Evolutionary conservation across 2,113 vertebrate species (phyloP).

Genomic region (Tringa solitaria): DNA sequence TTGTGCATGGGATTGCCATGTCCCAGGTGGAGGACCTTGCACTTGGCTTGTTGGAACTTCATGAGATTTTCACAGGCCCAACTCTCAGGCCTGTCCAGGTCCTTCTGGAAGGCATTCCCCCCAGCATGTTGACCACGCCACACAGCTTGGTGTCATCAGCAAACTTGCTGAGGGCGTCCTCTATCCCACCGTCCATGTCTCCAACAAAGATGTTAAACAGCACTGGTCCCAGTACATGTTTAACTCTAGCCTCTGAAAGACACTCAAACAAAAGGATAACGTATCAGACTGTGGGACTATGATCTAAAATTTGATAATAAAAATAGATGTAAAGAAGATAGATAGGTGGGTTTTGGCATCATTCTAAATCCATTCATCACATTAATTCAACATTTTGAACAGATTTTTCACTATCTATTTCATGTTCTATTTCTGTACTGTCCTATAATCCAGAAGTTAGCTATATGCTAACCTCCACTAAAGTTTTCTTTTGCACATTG

Average conservation of each 20-base stretch:
- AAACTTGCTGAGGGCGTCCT: too few species aligned
- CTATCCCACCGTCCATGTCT: too few species aligned
- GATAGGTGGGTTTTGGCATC: rapidly evolving
- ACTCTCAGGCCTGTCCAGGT: too few species aligned
- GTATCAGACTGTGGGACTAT: background rate
- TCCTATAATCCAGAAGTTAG: background rate
- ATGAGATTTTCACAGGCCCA: too few species aligned
- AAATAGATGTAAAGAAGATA: background rate
- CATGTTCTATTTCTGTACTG: background rate
- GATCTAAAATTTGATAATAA: background rate
- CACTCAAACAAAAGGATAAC: background rate
- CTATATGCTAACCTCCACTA: background rate
- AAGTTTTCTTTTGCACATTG: background rate
- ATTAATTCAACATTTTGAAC: background rate
- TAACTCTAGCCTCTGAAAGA: background rate
- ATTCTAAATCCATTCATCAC: background rate
- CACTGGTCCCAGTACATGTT: background rate
- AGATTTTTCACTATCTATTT: background rate
- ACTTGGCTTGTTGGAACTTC: too few species aligned
- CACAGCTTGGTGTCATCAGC: too few species aligned
- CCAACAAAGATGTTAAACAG: too few species aligned
- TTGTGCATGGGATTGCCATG: too few species aligned
- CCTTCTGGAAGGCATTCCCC: too few species aligned
- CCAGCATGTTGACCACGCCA: too few species aligned
- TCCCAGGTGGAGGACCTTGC: too few species aligned